Base-by-base conservation (phyloP, 2,113 vertebrate species). In the Phaetusa simplex region DNA sequence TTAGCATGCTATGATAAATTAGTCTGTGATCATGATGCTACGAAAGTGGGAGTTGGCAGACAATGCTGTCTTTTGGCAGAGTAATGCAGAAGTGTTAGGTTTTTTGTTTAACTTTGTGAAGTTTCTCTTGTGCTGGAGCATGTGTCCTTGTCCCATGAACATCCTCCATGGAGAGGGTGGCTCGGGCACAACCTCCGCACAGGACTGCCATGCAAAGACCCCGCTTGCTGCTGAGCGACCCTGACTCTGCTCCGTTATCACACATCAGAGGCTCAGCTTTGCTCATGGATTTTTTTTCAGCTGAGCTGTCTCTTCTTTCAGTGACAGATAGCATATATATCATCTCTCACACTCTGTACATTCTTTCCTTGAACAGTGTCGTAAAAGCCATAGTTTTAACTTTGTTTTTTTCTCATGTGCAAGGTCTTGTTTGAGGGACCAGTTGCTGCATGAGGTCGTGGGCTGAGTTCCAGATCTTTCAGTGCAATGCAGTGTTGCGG, bases 401-500 rank as follows among this genome's bases (percentile, higher is more conserved):
- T 50, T 66, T 42, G 1, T 11, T 49, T 73, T 84, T 79, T 82
- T 30, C 45, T 56, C 12, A 4, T 13, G 53, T 89, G 40, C 30
- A 40, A 36, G 6, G 34, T 24, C 19, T 67, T n/a, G 23, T 66
- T 66, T 53, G 72, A 49, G 67, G 42, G 36, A 17, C 8, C 42
- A 8, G 2, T 66, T 8, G 2, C 32, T 32, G n/a, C 5, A 0
- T 20, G 87, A 45, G 73, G 16, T 16, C 2, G 0, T 4, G 50
- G 70, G 69, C 52, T 34, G 49, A 78, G 21, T 30, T 86, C 21
- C 84, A 70, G 76, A 7, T 36, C 8, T 13, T 64, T 8, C 8
- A 1, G 19, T 12, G 38, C 32, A 45, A 38, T 12, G 10, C 9
- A 76, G 62, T 10, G 0, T 21, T n/a, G 1, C 0, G 38, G 69